Conservation (phyloP, 2,797 vertebrate species). For the Urocyon cinereoargenteus region DNA sequence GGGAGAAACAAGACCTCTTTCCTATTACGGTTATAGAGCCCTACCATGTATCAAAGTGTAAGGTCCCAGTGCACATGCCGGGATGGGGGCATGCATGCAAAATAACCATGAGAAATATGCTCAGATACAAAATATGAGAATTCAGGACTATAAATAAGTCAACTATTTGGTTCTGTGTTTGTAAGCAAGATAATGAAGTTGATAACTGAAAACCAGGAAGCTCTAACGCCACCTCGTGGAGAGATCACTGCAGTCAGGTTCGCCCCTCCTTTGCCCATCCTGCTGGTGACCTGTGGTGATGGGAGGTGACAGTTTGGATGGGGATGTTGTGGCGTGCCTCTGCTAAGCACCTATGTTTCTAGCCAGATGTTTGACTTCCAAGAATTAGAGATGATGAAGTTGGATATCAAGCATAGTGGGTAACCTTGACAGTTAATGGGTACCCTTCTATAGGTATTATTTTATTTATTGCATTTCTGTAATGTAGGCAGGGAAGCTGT, state of each 20-base stretch:
- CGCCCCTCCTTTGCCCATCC: not conserved
- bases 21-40: not conserved
- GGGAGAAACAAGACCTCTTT: not conserved
- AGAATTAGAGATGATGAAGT: not conserved
- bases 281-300: not conserved
- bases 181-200: not conserved
- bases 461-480: constrained; percentile 51
- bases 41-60: not conserved
- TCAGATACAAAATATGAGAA: not conserved
- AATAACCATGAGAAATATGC: not conserved
- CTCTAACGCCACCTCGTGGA: not conserved
- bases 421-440: not conserved
- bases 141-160: not conserved
- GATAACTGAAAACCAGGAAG: not conserved
- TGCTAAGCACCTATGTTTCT: not conserved
- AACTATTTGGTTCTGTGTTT: not conserved
- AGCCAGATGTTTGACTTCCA: not conserved
- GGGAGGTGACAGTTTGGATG: fast-evolving
- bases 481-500: not conserved
- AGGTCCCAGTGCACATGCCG: not conserved
- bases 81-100: not conserved
- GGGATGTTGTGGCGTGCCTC: not conserved
- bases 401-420: not conserved
- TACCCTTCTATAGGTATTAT: not conserved
- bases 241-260: fast-evolving